Conservation (phyloP, 2,113 vertebrate genomes). For the Pandion haliaetus region DNA sequence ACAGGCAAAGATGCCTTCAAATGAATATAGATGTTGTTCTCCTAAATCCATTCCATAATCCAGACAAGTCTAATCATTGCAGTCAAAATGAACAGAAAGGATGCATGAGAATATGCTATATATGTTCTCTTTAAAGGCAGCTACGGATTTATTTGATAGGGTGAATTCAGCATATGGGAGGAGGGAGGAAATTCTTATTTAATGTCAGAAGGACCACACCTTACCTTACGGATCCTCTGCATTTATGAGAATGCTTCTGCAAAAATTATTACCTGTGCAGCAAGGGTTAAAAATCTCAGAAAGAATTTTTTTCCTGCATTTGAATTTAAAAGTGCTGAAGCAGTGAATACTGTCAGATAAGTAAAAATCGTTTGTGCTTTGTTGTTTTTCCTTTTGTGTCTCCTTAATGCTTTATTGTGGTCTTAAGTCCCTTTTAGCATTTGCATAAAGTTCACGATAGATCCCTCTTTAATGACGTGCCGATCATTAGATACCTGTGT, state of each 20-base stretch:
- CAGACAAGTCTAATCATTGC: conserved; percentile 1
- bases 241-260: not conserved
- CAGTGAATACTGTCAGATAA: conserved; percentile 82
- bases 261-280: not conserved
- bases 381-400: conserved; percentile 76
- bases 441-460: conserved; percentile 95
- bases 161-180: not conserved
- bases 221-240: not conserved
- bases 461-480: conserved; percentile 95
- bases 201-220: not conserved
- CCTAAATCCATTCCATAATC: conserved; percentile 21
- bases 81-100: conserved; percentile 11
- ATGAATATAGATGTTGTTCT: conserved; percentile 9
- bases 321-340: conserved; percentile 72
- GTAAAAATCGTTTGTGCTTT: conserved; percentile 82
- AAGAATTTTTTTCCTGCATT: conserved; percentile 25
- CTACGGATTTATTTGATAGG: conserved; percentile 1
- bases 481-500: conserved; percentile 91
- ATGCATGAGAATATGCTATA: not conserved
- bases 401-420: conserved; percentile 77
- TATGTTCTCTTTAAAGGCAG: conserved; percentile 1
- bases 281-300: conserved; percentile 71
- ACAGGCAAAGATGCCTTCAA: not conserved
- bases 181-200: not conserved
- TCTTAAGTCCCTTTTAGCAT: conserved; percentile 86